Base-by-base conservation (phyloP, 1,140 invertebrate species). In the Rhagoletis zephyria region DNA sequence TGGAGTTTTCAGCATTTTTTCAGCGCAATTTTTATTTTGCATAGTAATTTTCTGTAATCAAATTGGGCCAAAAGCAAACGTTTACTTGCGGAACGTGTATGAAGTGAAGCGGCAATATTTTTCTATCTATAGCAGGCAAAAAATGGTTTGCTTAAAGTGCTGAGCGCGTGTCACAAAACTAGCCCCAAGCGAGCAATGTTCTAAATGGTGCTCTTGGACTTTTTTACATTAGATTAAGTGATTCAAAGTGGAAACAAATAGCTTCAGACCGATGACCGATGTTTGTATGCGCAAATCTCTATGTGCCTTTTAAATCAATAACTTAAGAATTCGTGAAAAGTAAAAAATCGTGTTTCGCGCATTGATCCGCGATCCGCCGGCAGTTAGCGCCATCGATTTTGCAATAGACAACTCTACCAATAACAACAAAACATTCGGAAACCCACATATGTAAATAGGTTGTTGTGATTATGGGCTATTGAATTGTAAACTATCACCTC, bases 11-110 rank as follows among this genome's bases (percentile, higher is more conserved):
- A 81, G 48, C 74, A 81, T 81, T 81, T 81, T 81, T 63, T 30
- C 74, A 81, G 74, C 74, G 74, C 74, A 81, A 81, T 81, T 81
- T 81, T 56, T 81, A 81, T 56, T 77, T 81, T 56, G 74, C 74
- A 81, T 81, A 56, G 48, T 16, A 19, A 81, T 59, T 81, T 81
- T 81, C 9, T 10, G n/a, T 14, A 59, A 81, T 56, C 45, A 51
- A 59, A 59, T 56, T 56, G n/a, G 2, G 56, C 9, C 7, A 30
- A 51, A 56, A 56, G n/a, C 19, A 19, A 56, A 19, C 16, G 9
- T 81, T 56, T 56, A 56, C n/a, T 81, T 48, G 48, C 48, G 9
- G 19, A 56, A 48, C 3, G 74, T 19, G n/a, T 56, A 14, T 81
- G 74, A 45, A 74, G 42, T 81, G 48, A 12, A 81, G 12, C 3